Percentiles rank a stretch among this genome's conserved stretches.
Evolutionary conservation across 2,797 vertebrate genomes (phyloP).

Genomic region (Mallotus villosus): DNA sequence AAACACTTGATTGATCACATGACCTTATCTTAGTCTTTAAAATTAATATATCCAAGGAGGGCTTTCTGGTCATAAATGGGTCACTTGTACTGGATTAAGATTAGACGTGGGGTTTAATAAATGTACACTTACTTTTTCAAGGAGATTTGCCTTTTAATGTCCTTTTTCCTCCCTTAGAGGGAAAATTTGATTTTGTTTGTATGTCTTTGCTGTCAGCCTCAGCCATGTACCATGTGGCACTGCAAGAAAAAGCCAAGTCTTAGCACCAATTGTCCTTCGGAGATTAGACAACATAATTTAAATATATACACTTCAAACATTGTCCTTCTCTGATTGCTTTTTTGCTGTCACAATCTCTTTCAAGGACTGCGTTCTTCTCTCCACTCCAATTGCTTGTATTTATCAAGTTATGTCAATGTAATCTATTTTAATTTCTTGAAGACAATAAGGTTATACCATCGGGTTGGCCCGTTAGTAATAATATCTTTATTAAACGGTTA

Average conservation of each 20-base stretch:
- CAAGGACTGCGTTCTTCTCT: slow-evolving; percentile 47
- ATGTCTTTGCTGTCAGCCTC: slow-evolving; percentile 56
- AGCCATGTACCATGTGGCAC: slow-evolving; percentile 58
- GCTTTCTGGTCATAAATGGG: slow-evolving; percentile 75
- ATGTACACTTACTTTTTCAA: slow-evolving; percentile 79
- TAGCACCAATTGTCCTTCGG: slow-evolving; percentile 70
- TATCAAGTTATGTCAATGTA: slow-evolving; percentile 70
- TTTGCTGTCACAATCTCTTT: slow-evolving; percentile 54
- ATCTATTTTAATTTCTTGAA: slow-evolving; percentile 77
- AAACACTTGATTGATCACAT: slow-evolving; percentile 56
- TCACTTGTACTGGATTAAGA: slow-evolving; percentile 81
- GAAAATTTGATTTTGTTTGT: slow-evolving; percentile 86
- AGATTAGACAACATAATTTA: slow-evolving; percentile 81
- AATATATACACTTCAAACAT: slow-evolving; percentile 77
- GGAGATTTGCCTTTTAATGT: slow-evolving; percentile 76
- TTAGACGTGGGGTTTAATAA: slow-evolving; percentile 80
- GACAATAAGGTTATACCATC: slow-evolving; percentile 59
- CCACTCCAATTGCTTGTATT: slow-evolving; percentile 73
- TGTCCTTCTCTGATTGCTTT: slow-evolving; percentile 69
- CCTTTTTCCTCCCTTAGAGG: slow-evolving; percentile 50
- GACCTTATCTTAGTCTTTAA: slow-evolving; percentile 54
- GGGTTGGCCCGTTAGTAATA: slow-evolving; percentile 56
- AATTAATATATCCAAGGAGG: slow-evolving; percentile 49
- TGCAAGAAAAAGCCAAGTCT: slow-evolving; percentile 72
- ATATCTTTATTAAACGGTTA: slow-evolving; percentile 48